Conservation (phyloP, 2,888 invertebrate species). For the Ypsolopha sequella region DNA sequence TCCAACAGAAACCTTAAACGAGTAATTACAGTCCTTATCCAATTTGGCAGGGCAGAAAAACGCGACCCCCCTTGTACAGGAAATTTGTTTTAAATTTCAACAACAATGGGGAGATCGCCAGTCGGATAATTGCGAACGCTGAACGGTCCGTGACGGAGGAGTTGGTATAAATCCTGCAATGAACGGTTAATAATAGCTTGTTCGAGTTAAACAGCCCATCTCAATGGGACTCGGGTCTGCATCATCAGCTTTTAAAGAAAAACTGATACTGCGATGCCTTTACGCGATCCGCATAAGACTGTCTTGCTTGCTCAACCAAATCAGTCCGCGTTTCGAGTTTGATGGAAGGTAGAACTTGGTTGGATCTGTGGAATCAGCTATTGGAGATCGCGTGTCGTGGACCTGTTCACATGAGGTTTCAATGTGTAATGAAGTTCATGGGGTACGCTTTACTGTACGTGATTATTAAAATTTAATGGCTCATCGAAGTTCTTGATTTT, state of each 20-base stretch:
- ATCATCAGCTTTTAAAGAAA: slow-evolving; percentile 2
- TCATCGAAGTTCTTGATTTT: too few relatives aligned
- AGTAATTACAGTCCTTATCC: slow-evolving; percentile 68
- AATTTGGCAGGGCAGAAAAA: slow-evolving; percentile 67
- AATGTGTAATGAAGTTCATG: too few relatives aligned
- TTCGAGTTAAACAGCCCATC: slow-evolving; percentile 34
- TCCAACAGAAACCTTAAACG: slow-evolving; percentile 39
- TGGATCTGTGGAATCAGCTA: slow-evolving; percentile 47
- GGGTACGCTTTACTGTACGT: background rate
- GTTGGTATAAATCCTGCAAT: slow-evolving; percentile 51
- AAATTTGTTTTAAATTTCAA: slow-evolving; percentile 71
- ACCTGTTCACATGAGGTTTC: slow-evolving; percentile 13
- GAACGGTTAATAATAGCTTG: slow-evolving; percentile 62
- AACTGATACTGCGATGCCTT: too few relatives aligned
- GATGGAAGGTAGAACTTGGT: slow-evolving; percentile 7
- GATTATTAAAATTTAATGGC: slow-evolving; percentile 8
- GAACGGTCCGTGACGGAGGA: slow-evolving; percentile 54
- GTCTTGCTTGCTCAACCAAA: background rate
- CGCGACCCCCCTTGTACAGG: slow-evolving; percentile 60
- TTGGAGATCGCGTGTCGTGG: slow-evolving; percentile 44
- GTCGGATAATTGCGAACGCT: slow-evolving; percentile 56
- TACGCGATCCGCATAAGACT: background rate
- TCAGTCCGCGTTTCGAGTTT: background rate
- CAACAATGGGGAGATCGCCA: slow-evolving; percentile 67
- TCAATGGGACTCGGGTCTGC: slow-evolving; percentile 39